Evolutionary conservation across 1,140 invertebrate genomes (phyloP), one percentile per base, ranked within the genome.

Genomic region (Platyscapa corneri): DNA sequence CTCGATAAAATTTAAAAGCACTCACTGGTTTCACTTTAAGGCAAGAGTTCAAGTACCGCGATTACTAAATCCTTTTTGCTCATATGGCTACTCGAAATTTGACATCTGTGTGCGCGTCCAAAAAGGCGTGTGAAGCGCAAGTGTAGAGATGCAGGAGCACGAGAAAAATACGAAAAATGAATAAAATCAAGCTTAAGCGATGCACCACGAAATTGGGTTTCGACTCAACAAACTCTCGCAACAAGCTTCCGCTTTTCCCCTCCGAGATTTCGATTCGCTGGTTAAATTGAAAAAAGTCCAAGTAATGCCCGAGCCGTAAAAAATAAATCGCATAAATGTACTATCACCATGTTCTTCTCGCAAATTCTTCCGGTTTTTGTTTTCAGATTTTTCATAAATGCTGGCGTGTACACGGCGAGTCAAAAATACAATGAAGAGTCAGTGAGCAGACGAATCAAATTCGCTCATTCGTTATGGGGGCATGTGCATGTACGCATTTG

Each of bases 141-240:
- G 37, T 10, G 75, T 53, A 16, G 16, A 53, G n/a, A 76, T 76
- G n/a, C 20, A 20, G 46, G 23, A 7, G 16, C 0, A 12, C 0
- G 18, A 18, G 53, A 53, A 37, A n/a, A 23, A 72, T 30, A 30
- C 8, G 64, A 67, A 34, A 30, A 67, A 74, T 27, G 34, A 37
- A 18, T 27, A 53, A 80, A 30, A 32, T 8, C 32, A 16, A 34
- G 64, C 46, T 49, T 65, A 56, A 82, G 65, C 80, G 82, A 78
- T 53, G 82, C 39, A n/a, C 37, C 72, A 39, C 30, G 53, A 84
- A 84, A 84, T 84, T 83, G 82, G 27, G 30, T 46, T 76, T 83
- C 53, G 32, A 49, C 53, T 76, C 34, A 34, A 56, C 49, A 20
- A 77, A 53, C 49, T 74, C 30, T 42, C 16, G 30, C 20, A 16